Evolutionary conservation across 2,113 vertebrate genomes (phyloP).

Genomic region (Elachura formosa): DNA sequence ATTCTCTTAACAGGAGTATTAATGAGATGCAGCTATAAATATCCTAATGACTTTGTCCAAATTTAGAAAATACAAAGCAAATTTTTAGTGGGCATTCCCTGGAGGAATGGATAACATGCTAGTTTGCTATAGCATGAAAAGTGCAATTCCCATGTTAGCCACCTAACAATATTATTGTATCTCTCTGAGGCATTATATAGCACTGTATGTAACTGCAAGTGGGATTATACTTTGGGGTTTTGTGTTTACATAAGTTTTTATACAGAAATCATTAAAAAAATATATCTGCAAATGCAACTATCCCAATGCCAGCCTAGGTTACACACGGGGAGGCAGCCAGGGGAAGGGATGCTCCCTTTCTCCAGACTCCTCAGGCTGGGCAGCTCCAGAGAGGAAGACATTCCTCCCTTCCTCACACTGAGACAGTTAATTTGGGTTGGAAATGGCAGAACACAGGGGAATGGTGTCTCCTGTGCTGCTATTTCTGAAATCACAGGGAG

Average conservation of each 20-base stretch:
- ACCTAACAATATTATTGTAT: not conserved
- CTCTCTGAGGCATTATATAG: not conserved
- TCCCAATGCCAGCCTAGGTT: not conserved
- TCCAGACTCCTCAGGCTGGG: not conserved
- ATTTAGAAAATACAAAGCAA: not conserved
- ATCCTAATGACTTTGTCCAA: not conserved
- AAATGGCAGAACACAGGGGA: not conserved
- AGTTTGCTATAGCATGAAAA: not conserved
- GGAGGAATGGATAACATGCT: not conserved
- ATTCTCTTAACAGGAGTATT: not conserved
- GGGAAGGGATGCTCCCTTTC: not conserved
- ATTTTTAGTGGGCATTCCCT: not conserved
- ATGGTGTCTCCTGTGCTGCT: not conserved
- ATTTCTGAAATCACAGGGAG: not conserved
- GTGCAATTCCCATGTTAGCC: not conserved
- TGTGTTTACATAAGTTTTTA: not conserved
- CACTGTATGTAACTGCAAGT: not conserved
- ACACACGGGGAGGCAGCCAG: not conserved
- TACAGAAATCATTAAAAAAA: not conserved
- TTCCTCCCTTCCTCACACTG: not conserved
- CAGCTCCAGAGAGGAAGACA: not conserved
- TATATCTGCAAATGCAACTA: not conserved
- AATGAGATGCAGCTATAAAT: not conserved
- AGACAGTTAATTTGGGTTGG: not conserved
- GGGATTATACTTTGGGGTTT: not conserved